Conservation (phyloP, 2,888 invertebrate genomes). For the Latheticus oryzae region DNA sequence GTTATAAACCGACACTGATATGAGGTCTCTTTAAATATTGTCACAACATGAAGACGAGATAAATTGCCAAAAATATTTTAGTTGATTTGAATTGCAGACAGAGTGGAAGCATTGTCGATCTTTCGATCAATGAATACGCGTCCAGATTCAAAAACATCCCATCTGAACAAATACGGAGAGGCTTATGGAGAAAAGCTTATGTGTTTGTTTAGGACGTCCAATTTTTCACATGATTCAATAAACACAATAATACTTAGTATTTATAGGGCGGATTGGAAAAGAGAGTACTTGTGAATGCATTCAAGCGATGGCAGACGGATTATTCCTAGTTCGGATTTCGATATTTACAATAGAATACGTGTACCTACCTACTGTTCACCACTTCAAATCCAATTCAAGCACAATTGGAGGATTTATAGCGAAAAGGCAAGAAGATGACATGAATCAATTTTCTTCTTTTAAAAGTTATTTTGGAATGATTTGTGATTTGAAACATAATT, state of each 20-base stretch:
- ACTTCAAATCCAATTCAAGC: conserved; percentile 47
- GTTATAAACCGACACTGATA: conserved; percentile 33
- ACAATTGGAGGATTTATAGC: too few relatives aligned
- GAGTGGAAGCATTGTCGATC: conserved; percentile 41
- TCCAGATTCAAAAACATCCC: conserved; percentile 46
- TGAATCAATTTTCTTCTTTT: too few relatives aligned
- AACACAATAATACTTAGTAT: conserved; percentile 58
- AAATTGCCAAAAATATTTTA: too few relatives aligned
- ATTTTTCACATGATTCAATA: conserved; percentile 61
- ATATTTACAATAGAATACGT: conserved; percentile 33
- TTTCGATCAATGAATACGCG: conserved; percentile 43
- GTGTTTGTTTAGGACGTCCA: conserved; percentile 60
- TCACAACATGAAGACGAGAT: conserved; percentile 5
- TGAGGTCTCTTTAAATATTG: conserved; percentile 27
- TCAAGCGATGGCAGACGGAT: conserved; percentile 47
- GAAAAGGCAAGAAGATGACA: too few relatives aligned
- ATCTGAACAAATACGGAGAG: conserved; percentile 52
- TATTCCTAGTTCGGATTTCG: conserved; percentile 43
- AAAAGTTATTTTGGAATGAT: too few relatives aligned
- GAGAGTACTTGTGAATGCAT: conserved; percentile 58
- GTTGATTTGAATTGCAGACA: conserved; percentile 11
- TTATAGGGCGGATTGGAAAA: conserved; percentile 56
- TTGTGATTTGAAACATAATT: too few relatives aligned
- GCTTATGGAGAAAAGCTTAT: conserved; percentile 50
- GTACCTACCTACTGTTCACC: conserved; percentile 41